These are phyloP conservation scores for Ceryle rudis DNA, from an alignment of 2,797 vertebrate species.

Conservation along the genomic window DNA sequence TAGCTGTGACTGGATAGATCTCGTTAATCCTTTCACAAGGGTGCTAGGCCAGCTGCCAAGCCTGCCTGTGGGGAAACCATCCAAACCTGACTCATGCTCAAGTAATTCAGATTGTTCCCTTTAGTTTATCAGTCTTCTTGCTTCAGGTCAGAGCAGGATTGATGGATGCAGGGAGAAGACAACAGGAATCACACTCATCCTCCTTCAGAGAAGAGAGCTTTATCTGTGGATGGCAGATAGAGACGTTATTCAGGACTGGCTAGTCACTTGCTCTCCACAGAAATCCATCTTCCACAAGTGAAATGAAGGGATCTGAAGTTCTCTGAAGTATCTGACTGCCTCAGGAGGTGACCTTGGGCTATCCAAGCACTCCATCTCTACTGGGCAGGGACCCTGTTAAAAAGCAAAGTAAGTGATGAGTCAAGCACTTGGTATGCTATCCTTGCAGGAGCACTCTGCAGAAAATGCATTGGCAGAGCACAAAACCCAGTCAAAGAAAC, in stretches of 20 bases:
- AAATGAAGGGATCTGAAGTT: not conserved
- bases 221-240: not conserved
- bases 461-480: not conserved
- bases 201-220: not conserved
- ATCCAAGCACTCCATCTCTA: not conserved
- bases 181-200: not conserved
- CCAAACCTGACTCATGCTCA: slow-evolving; percentile 20
- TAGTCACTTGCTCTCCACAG: not conserved
- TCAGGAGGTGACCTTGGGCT: not conserved
- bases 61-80: not conserved
- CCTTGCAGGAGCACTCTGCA: not conserved
- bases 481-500: not conserved
- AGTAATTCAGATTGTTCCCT: not conserved
- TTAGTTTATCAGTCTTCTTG: not conserved
- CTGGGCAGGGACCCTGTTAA: not conserved
- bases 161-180: not conserved
- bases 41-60: not conserved
- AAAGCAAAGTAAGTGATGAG: not conserved
- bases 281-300: not conserved
- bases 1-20: not conserved
- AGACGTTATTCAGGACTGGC: not conserved
- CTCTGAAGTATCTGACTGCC: not conserved
- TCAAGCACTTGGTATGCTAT: not conserved
- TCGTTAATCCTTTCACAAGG: not conserved
- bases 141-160: not conserved